These are phyloP conservation scores for Cosmorhoe ocellata DNA, from an alignment of 2,888 invertebrate species.

Conservation along the genomic window DNA sequence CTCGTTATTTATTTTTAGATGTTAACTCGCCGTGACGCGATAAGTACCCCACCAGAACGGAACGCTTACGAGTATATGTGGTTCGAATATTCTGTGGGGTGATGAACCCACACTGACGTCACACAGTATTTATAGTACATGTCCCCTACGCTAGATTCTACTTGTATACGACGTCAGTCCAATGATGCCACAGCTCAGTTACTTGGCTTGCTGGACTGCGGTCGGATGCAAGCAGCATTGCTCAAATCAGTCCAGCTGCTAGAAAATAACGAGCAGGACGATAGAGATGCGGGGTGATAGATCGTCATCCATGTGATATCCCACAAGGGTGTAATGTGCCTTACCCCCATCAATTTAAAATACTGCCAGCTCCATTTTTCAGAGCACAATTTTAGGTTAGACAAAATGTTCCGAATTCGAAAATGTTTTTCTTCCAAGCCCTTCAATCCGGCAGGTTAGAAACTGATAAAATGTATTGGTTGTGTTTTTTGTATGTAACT, in stretches of 20 bases:
- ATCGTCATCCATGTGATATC: slow-evolving; percentile 22
- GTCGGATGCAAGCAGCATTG: slow-evolving; percentile 4
- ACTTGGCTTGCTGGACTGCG: neutral
- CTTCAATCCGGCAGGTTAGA: slow-evolving; percentile 4
- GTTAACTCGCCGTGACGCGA: slow-evolving; percentile 45
- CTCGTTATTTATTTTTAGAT: slow-evolving; percentile 55
- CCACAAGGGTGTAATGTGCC: slow-evolving; percentile 22
- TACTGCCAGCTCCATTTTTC: slow-evolving; percentile 23
- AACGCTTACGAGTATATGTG: slow-evolving; percentile 24
- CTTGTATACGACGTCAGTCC: slow-evolving; percentile 1
- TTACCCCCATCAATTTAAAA: slow-evolving; percentile 26
- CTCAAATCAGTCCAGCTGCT: neutral
- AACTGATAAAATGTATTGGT: slow-evolving; percentile 20
- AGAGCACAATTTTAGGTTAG: slow-evolving; percentile 20
- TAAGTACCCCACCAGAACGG: slow-evolving; percentile 29
- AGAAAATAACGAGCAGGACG: slow-evolving; percentile 7
- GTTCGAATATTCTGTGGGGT: slow-evolving; percentile 6
- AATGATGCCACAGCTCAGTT: neutral
- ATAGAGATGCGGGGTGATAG: slow-evolving; percentile 16
- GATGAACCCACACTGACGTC: slow-evolving; percentile 1
- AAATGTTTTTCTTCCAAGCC: slow-evolving; percentile 12
- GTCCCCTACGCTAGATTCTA: neutral
- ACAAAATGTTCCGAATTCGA: slow-evolving; percentile 10
- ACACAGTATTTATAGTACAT: neutral
- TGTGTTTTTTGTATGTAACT: slow-evolving; percentile 16